A percentile compares a stretch with the other conserved stretches of the same genome.
These are phyloP conservation scores for Polia nebulosa DNA, from an alignment of 2,888 invertebrate genomes.

Conservation along the genomic window DNA sequence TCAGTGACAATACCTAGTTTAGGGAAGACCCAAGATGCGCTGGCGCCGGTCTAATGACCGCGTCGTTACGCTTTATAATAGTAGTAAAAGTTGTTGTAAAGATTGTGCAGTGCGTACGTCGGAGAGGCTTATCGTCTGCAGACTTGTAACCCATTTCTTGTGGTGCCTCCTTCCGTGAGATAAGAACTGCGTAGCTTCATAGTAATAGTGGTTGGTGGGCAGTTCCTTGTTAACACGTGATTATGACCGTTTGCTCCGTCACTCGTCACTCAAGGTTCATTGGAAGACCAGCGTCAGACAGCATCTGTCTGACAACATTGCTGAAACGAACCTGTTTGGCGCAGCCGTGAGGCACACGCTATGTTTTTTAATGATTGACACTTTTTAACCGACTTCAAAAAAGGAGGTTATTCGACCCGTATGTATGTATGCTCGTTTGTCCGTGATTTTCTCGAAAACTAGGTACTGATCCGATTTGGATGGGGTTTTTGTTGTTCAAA, in stretches of 20 bases:
- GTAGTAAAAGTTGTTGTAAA: slow-evolving; percentile 46
- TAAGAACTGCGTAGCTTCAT: slow-evolving; percentile 18
- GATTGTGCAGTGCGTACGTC: slow-evolving; percentile 34
- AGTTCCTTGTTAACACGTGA: background rate
- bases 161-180: slow-evolving; percentile 38
- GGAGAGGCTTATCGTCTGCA: slow-evolving; percentile 43
- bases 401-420: no score
- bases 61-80: slow-evolving; percentile 16
- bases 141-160: slow-evolving; percentile 46
- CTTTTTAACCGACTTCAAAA: no score
- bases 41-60: slow-evolving; percentile 48
- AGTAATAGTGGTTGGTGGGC: background rate
- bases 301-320: no score
- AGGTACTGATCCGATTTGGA: no score
- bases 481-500: no score
- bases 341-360: no score
- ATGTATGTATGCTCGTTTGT: no score
- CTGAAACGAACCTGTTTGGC: no score
- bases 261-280: no score
- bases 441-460: no score
- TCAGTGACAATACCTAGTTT: background rate
- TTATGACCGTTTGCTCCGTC: background rate
- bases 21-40: slow-evolving; percentile 11
- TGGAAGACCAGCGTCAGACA: no score
- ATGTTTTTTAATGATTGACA: no score